A percentile compares a stretch with the other conserved stretches of the same genome.
Conservation (phyloP, 2,888 invertebrate species). For the Zelleria hepariella region DNA sequence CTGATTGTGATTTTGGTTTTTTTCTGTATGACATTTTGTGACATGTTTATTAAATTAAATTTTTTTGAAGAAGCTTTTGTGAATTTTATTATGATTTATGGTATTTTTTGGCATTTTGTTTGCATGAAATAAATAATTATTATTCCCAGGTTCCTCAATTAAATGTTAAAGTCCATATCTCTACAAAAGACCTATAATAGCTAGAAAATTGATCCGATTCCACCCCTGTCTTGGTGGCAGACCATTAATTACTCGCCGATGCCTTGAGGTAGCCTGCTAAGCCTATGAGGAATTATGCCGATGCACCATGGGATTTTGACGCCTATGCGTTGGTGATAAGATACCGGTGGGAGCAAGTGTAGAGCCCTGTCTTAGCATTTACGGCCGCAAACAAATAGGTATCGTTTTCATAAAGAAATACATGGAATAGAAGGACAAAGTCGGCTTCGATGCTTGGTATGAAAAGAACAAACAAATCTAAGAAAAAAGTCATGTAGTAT, state of each 20-base stretch:
- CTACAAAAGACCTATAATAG: conserved; percentile 30
- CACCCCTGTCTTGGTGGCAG: conserved; percentile 46
- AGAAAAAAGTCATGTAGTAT: too few species aligned
- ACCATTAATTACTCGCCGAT: conserved; percentile 64
- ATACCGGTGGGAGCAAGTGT: neutral
- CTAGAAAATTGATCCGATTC: conserved; percentile 64
- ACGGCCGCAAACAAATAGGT: conserved; percentile 65
- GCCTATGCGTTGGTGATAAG: neutral
- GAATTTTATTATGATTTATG: too few species aligned
- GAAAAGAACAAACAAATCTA: too few species aligned
- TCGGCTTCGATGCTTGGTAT: too few species aligned
- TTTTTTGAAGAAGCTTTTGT: too few species aligned
- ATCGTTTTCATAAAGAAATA: conserved; percentile 26
- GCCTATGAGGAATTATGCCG: neutral
- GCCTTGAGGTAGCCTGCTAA: conserved; percentile 23
- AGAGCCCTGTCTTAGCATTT: conserved; percentile 24
- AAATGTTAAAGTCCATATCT: too few species aligned
- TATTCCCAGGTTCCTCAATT: too few species aligned
- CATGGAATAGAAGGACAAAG: neutral
- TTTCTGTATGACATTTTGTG: too few species aligned
- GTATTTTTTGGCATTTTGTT: too few species aligned
- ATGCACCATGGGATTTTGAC: neutral
- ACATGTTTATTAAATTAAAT: too few species aligned
- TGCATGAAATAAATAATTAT: too few species aligned
- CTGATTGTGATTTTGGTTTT: too few species aligned